phyloP scores from a whole-genome alignment of 2,797 vertebrate genomes.

The Cirrhinus mrigala region DNA sequence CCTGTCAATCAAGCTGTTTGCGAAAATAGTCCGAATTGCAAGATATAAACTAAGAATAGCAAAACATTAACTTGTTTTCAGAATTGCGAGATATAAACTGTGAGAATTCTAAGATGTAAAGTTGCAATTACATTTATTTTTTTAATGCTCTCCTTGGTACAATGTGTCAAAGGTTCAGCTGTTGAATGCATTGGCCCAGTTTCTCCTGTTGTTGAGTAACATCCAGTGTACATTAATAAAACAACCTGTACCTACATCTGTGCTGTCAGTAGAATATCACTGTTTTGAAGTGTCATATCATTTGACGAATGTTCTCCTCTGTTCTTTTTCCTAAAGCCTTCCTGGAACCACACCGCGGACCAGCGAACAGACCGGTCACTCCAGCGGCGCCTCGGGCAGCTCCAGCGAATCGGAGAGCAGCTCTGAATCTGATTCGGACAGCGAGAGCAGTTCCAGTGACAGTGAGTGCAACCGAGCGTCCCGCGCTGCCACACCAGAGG shows the following conservation, averaged over 20 bases:
- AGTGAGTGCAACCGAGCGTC: constrained; percentile 84
- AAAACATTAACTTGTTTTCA: no score
- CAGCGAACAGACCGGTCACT: constrained; percentile 84
- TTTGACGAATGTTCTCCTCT: constrained; percentile 14
- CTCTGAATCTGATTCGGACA: constrained; percentile 85
- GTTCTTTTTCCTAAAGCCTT: constrained; percentile 67
- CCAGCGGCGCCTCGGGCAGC: constrained; percentile 84
- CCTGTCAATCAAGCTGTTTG: no score
- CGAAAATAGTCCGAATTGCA: no score
- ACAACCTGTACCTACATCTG: background rate
- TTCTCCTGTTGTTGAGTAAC: background rate
- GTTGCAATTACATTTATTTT: no score
- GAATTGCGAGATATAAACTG: no score
- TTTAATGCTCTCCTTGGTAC: background rate
- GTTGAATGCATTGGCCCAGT: background rate
- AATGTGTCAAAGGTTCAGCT: background rate
- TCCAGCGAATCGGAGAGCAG: constrained; percentile 92
- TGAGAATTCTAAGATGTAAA: no score
- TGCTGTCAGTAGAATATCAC: background rate
- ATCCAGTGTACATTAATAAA: background rate
- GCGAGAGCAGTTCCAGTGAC: constrained; percentile 83
- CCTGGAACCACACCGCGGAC: constrained; percentile 74
- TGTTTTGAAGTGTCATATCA: constrained; percentile 19
- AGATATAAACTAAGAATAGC: no score
- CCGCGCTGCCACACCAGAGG: constrained; percentile 83